These are phyloP conservation scores for human DNA, from an alignment of 2,113 vertebrate species.

Conservation along the genomic window GRCh38 chr3:29747001-29747500, in stretches of 20 bases:
- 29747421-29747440: no score
- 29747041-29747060: neutral
- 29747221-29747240: neutral
- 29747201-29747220: neutral
- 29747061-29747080: neutral
- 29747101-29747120: neutral
- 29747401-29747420: no score
- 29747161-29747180: neutral
- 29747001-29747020: neutral
- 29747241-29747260: neutral
- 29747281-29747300: neutral
- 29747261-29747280: neutral
- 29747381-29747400: no score
- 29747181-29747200: neutral
- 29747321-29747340: neutral
- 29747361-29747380: no score
- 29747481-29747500: neutral
- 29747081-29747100: neutral
- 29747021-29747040: neutral
- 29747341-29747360: neutral
- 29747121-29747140: neutral
- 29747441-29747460: no score
- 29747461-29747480: neutral
- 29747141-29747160: neutral
- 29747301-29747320: neutral